Base-by-base conservation (phyloP, 2,113 vertebrate species). In the Lucifuga dentata region DNA sequence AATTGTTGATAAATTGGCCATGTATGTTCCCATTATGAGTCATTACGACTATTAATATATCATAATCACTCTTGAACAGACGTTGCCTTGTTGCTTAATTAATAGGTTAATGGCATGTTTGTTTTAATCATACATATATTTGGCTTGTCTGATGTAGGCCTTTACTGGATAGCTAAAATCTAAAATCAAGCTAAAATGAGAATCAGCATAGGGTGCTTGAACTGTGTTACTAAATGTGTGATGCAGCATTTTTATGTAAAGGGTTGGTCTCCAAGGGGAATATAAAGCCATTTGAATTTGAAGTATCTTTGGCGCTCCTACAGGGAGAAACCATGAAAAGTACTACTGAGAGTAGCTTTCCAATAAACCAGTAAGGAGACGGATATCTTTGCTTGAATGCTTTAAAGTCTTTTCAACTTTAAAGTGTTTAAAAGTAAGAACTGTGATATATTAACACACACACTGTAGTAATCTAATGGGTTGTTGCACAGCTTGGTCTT, bases 31-130 rank as follows among this genome's bases (percentile, higher is more conserved):
- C 61, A 48, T 70, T 62, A 45, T 19, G 21, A 40, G 19, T 53
- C 57, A 61, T 74, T 66, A 71, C n/a, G 9, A 23, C 15, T 40
- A 57, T 33, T 66, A 52, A 45, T 5, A 8, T 41, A 43, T 48
- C 15, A 24, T 36, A 36, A 65, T 44, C 13, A 46, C 21, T 52
- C 26, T 35, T 19, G 8, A 39, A 3, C 16, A 40, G 35, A 40
- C 35, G 5, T 0, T n/a, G 41, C 45, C 35, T 49, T 11, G 20
- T 19, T 57, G 29, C 11, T 20, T 52, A 17, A 49, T 68, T 53
- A 67, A 3, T 1, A 0, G 35, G 15, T 6, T 36, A 41, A 40
- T 51, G 44, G 17, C 35, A 50, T 2, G 3, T 61, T 80, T 51
- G 5, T 26, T 63, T 8, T 7, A 20, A 52, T 51, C 12, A 78